Evolutionary conservation across 1,140 invertebrate genomes (phyloP), one percentile per base, ranked within the genome.

Genomic region (Drosophila chauvacae): DNA sequence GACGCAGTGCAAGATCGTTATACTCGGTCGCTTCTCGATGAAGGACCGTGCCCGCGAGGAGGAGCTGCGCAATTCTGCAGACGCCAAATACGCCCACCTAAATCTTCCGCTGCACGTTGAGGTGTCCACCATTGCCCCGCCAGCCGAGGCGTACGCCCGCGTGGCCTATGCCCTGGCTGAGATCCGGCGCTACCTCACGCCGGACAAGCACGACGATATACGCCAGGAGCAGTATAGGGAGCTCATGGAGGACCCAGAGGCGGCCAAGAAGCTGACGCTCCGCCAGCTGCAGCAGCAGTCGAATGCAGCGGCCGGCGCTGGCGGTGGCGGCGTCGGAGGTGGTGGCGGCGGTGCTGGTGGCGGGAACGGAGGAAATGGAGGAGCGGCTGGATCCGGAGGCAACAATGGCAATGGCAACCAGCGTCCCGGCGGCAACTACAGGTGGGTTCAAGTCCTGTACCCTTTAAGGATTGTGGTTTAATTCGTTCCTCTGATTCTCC

Each of bases 1-100:
- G 91, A 98, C 97, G n/a, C 97, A 98, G 95, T 98, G 97, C 81
- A 98, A 98, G 93, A 98, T 99, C 96, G 97, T 97, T 20, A 97
- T 99, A 58, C 94, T 99, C 9, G 98, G 98, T 13, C 95, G 96
- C 90, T 98, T 98, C 56, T 98, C 98, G 14, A 98, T 99, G 96
- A 96, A 97, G 91, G 98, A 99, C 93, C 97, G 97, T 93, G 94
- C 95, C 63, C 97, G 97, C 94, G 94, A 99, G 93, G 97, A 99
- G 90, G 97, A 98, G 93, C 94, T 97, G 26, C 94, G 98, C 41
- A 95, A 96, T 82, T 96, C 97, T 4, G 93, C 96, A 56, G 98
- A 99, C 92, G 96, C 97, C 0, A 98, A 99, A 93, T 99, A 98
- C 93, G 95, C 97, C 39, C 98, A 99, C 93, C 94, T 99, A 23